Evolutionary conservation across 2,797 vertebrate genomes (phyloP).

Genomic region (Rhodeus uyekii): DNA sequence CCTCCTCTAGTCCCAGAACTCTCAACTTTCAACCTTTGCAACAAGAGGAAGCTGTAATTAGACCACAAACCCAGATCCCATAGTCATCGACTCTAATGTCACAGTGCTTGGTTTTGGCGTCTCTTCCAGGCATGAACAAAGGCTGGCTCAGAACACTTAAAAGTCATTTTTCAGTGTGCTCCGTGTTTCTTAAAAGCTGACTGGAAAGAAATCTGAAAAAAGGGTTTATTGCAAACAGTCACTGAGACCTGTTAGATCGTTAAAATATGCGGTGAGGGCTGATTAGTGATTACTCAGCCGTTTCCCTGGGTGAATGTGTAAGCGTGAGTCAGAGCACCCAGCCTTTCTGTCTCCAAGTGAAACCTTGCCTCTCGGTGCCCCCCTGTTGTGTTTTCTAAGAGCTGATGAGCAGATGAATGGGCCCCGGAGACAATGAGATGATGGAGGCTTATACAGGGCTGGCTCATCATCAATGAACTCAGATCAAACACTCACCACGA

Average conservation of each 20-base stretch:
- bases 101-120: not conserved
- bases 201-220: conserved; percentile 29
- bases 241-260: conserved; percentile 23
- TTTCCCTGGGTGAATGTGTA: conserved; percentile 47
- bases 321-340: conserved; percentile 52
- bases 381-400: conserved; percentile 18
- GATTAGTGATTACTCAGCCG: conserved; percentile 55
- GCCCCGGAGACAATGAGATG: conserved; percentile 33
- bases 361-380: conserved; percentile 21
- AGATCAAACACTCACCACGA: conserved; percentile 36
- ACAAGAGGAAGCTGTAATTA: conserved; percentile 5
- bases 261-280: conserved; percentile 19
- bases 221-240: conserved; percentile 8
- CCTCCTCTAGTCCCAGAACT: not conserved
- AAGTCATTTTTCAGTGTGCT: conserved; percentile 31
- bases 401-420: conserved; percentile 44
- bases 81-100: conserved; percentile 28
- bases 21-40: conserved; percentile 9
- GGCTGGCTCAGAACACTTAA: conserved; percentile 31
- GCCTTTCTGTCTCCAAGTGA: conserved; percentile 53
- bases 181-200: conserved; percentile 19
- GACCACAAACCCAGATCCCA: conserved; percentile 10
- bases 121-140: conserved; percentile 14
- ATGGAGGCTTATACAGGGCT: not conserved
- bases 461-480: conserved; percentile 24